Evolutionary conservation across 92 coral and sea anemone species (phyloP), one percentile per base, ranked within the genome.

Genomic region (Umimayanthus chanpuru): DNA sequence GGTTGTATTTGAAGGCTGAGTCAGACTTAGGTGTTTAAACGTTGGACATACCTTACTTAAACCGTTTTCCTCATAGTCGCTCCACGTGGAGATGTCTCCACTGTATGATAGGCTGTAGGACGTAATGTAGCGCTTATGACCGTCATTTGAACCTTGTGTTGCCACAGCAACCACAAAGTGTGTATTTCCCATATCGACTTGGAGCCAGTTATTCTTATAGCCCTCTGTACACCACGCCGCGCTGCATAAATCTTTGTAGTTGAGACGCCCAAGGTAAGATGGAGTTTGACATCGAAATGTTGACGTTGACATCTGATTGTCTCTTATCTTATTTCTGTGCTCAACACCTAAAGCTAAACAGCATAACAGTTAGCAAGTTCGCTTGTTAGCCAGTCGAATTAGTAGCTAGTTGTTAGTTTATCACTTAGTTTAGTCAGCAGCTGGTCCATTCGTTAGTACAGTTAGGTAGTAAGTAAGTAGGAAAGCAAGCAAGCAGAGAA

Each of bases 141-240:
- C 15, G 39, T 6, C 18, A 36, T n/a, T 14, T n/a, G 72, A 64
- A 29, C 85, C 85, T n/a, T 81, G 85, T 25, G 85, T 81, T 81
- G 85, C 85, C 29, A 81, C 85, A 18, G 85, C 72, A 81, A 81
- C 85, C 39, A 81, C 85, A 29, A 81, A 53, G 29, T 81, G 26
- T 26, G 6, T 81, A 4, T 21, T 81, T 9, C 29, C 47, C 86
- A 81, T 81, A 67, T 81, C 86, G 23, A 81, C 38, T 44, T 81
- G 86, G 23, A 81, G 56, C 86, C 86, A 81, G 15, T 81, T 41
- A 32, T 81, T 8, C 4, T 3, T 12, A 23, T 21, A 9, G 61
- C 76, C 40, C 6, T 2, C n/a, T 21, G 68, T 61, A 16, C 67
- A 49, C 86, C 86, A 81, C 4, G 75, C 70, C 11, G 26, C n/a